Base-by-base conservation (phyloP, 2,113 vertebrate species). In the Charadrius vociferus region DNA sequence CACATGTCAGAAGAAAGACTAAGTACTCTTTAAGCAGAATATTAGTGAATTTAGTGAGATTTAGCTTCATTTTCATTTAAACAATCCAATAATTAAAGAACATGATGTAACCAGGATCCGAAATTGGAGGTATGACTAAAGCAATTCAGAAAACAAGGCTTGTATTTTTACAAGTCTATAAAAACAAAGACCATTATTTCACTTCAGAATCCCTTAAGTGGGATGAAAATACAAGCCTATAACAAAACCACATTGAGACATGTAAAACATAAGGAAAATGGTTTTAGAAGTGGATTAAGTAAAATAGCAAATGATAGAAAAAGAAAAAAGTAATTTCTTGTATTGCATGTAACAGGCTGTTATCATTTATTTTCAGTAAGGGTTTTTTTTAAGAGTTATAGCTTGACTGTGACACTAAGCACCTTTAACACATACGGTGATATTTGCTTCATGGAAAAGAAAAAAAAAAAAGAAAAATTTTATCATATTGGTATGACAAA, bases 1-100 rank as follows among this genome's bases (percentile, higher is more conserved):
- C 85, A 63, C 53, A 92, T 90, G 71, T 93, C 90, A 96, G 65
- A 91, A 91, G 47, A 91, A 94, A 97, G 70, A 90, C 58, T 63
- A 79, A 89, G 58, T 73, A 88, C 67, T 45, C 45, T 74, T 91
- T 58, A 92, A 95, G 59, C 32, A 90, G 56, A 93, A 59, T 92
- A 87, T 81, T 56, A 85, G 49, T 47, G 17, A 94, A 70, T 70
- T 72, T 45, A 82, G 58, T 65, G 50, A 91, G 68, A 95, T 68
- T 73, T 88, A 94, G 34, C 32, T 72, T 71, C 8, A 6, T 81
- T 86, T 96, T 90, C 20, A 84, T 86, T 82, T 70, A 61, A 71
- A 41, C 16, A 71, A 68, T 8, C 14, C 52, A 58, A 68, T 72
- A 95, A 82, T 62, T 90, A 86, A 87, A 90, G 89, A 30, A 86